Percentiles rank a stretch among this genome's conserved stretches.
Evolutionary conservation across 2,888 invertebrate species (phyloP).

Genomic region (Eupithecia insigniata): DNA sequence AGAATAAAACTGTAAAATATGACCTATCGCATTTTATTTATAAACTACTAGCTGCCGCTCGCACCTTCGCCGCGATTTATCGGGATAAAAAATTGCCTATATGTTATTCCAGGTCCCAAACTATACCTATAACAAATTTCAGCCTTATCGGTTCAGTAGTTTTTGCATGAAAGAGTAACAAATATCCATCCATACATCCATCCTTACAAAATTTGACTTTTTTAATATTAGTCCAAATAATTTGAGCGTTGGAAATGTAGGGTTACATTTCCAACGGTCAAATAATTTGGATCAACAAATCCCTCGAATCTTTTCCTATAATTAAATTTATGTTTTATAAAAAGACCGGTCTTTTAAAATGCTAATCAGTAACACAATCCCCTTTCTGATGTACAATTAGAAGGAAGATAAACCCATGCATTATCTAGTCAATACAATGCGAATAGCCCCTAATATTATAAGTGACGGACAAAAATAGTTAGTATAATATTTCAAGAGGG

Average conservation of each 20-base stretch:
- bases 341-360: constrained; percentile 69
- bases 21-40: constrained; percentile 49
- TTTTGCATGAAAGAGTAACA: no score
- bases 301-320: constrained; percentile 61
- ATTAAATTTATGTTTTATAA: constrained; percentile 71
- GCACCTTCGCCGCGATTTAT: no score
- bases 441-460: constrained; percentile 65
- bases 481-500: constrained; percentile 82
- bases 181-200: no score
- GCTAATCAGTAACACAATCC: constrained; percentile 81
- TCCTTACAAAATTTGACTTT: no score
- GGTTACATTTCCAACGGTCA: constrained; percentile 38
- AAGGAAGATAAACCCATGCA: constrained; percentile 80
- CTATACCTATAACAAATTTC: no score
- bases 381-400: constrained; percentile 78
- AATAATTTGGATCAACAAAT: constrained; percentile 20
- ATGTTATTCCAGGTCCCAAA: no score
- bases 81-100: no score
- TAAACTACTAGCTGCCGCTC: neutral
- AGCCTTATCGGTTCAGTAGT: no score
- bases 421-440: constrained; percentile 80
- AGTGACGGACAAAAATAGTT: constrained; percentile 71
- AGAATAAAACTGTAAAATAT: constrained; percentile 73
- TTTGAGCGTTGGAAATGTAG: no score
- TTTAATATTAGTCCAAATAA: no score